Evolutionary conservation across 1,140 invertebrate species (phyloP), one percentile per base, ranked within the genome.

Genomic region (Drosophila nigrodunni): DNA sequence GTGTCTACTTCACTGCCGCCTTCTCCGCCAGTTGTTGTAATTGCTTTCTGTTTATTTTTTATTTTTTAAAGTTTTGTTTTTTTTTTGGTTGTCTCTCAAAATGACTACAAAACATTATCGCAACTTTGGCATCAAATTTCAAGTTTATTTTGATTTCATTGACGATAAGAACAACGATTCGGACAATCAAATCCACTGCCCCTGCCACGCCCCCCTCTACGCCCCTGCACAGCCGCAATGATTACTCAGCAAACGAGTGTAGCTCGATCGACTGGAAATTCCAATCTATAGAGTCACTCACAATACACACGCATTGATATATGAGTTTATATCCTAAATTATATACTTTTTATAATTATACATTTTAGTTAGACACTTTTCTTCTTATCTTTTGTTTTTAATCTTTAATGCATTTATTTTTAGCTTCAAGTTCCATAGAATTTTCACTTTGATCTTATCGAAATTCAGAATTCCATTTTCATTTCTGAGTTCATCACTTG

Each of bases 61-160:
- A 25, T 15, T 47, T 52, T 67, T 57, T 61, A 58, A 60, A 43
- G 47, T 60, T 68, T 66, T 64, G 70, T 70, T 34, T 39, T 59
- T 55, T 61, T 65, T 80, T 62, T 57, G 61, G 21, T 76, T 83
- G 71, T 88, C 87, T 74, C 62, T 74, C 41, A 80, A 87, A 87
- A 83, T 82, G 80, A 80, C 83, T 83, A 83, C 73, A 88, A 88
- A 88, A 76, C 80, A 89, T 89, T 88, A 88, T 88, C 83, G 67
- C 59, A 37, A 35, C 43, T 49, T 60, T 68, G 65, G 69, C 80
- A 88, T 88, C 85, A 75, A 80, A 78, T 88, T 88, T 89, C 85
- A 59, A 78, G 50, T 68, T 80, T 66, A 61, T 77, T 82, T 72
- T 59, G 85, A 88, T 88, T 78, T 61, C 73, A 89, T 80, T 80